Conservation (phyloP, 2,113 vertebrate species). For the Rhabdornis inornatus region DNA sequence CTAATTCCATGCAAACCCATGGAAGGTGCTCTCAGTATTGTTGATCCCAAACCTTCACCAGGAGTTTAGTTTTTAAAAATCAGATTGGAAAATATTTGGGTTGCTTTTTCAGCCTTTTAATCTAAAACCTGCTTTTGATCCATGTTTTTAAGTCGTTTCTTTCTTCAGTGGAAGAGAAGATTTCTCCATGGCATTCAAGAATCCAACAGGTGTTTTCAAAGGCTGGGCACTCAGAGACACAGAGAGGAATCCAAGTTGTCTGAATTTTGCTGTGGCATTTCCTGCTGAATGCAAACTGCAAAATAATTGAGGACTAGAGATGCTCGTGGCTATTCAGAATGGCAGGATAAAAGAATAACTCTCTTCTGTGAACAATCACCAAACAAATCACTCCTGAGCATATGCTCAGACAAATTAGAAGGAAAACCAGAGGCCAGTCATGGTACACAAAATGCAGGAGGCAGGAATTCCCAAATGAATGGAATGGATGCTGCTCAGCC, state of each 20-base stretch:
- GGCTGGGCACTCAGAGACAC: not conserved
- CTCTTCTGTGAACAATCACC: not conserved
- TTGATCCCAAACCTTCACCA: not conserved
- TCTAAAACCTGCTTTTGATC: not conserved
- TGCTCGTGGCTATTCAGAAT: not conserved
- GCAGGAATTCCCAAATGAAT: rapidly evolving
- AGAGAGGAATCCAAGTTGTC: not conserved
- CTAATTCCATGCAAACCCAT: not conserved
- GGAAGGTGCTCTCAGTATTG: not conserved
- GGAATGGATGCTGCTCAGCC: not conserved
- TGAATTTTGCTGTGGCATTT: not conserved
- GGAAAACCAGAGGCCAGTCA: not conserved
- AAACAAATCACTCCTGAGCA: not conserved
- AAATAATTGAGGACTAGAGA: not conserved
- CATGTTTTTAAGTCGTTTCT: not conserved
- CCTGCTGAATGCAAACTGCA: not conserved
- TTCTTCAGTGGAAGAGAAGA: not conserved
- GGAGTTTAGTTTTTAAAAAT: not conserved
- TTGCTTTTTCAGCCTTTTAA: not conserved
- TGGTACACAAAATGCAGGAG: rapidly evolving
- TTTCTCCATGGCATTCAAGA: rapidly evolving
- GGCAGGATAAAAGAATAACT: not conserved
- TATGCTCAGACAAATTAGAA: not conserved
- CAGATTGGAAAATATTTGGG: not conserved
- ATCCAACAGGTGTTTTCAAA: not conserved